These are phyloP conservation scores for Doris montereyensis DNA, from an alignment of 2,888 invertebrate genomes.

Conservation along the genomic window DNA sequence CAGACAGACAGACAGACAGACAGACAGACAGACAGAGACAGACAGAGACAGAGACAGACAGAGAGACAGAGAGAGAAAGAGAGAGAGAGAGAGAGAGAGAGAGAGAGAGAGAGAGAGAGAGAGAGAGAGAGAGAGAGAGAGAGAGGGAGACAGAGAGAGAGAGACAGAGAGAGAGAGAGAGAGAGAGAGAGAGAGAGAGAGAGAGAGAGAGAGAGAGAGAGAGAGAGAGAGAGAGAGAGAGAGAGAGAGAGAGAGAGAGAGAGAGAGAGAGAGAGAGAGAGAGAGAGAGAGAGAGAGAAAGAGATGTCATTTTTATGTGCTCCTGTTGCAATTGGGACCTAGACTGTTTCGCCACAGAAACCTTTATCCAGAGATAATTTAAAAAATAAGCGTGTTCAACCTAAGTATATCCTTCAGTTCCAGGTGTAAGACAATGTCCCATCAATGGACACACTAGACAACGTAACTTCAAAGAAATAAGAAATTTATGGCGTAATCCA, in stretches of 20 bases:
- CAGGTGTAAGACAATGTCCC: too few relatives aligned
- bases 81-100: conserved; percentile 22
- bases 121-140: not conserved
- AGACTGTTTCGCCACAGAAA: too few relatives aligned
- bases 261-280: conserved; percentile 13
- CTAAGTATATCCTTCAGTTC: too few relatives aligned
- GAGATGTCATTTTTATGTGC: not conserved
- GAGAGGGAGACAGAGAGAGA: conserved; percentile 4
- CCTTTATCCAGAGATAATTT: too few relatives aligned
- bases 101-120: not conserved
- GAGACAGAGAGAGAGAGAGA: conserved; percentile 31
- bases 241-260: conserved; percentile 7
- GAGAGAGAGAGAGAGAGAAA: conserved; percentile 12
- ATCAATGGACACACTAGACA: too few relatives aligned
- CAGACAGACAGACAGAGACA: conserved; percentile 29
- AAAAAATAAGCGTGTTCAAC: too few relatives aligned
- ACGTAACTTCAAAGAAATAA: too few relatives aligned
- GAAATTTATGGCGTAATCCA: too few relatives aligned
- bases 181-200: conserved; percentile 33
- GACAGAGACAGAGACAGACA: conserved; percentile 21
- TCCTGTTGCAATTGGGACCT: too few relatives aligned
- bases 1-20: too few relatives aligned
- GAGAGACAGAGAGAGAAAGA: conserved; percentile 15
- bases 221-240: conserved; percentile 14
- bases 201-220: conserved; percentile 4